These are phyloP conservation scores for Ferdinandea cuprea DNA, from an alignment of 2,888 invertebrate species.

Conservation along the genomic window DNA sequence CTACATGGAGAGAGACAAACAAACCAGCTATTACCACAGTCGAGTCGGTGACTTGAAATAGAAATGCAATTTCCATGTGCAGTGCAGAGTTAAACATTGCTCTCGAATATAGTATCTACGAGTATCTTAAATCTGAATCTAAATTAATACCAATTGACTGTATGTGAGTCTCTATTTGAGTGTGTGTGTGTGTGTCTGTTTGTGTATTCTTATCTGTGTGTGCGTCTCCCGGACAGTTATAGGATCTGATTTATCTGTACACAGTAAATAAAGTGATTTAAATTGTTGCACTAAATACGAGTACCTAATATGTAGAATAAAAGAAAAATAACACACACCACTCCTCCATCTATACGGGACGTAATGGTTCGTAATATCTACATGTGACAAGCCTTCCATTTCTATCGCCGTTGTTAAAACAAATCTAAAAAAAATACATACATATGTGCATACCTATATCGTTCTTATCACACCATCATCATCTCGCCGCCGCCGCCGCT, in stretches of 20 bases:
- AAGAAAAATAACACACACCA: too few relatives aligned
- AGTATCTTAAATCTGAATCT: constrained; percentile 52
- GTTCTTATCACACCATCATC: constrained; percentile 8
- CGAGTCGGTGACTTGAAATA: constrained; percentile 42
- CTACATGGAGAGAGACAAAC: neutral
- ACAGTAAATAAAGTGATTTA: constrained; percentile 54
- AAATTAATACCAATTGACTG: constrained; percentile 67
- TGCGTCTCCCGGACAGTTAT: constrained; percentile 33
- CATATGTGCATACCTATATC: too few relatives aligned
- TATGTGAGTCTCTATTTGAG: too few relatives aligned
- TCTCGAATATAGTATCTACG: constrained; percentile 21
- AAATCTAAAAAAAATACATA: neutral
- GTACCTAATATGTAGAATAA: constrained; percentile 7
- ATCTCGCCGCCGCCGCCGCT: too few relatives aligned
- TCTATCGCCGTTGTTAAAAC: constrained; percentile 31
- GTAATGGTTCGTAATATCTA: constrained; percentile 51
- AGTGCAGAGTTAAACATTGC: constrained; percentile 41
- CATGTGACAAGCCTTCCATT: constrained; percentile 50
- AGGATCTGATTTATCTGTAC: constrained; percentile 36
- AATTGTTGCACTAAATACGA: constrained; percentile 57
- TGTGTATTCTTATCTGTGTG: too few relatives aligned
- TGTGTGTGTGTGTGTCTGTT: too few relatives aligned
- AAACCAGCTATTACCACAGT: constrained; percentile 9
- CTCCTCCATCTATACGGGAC: constrained; percentile 55
- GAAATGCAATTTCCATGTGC: constrained; percentile 65